Conservation (phyloP, 2,888 invertebrate genomes). For the Aricia artaxerxes region DNA sequence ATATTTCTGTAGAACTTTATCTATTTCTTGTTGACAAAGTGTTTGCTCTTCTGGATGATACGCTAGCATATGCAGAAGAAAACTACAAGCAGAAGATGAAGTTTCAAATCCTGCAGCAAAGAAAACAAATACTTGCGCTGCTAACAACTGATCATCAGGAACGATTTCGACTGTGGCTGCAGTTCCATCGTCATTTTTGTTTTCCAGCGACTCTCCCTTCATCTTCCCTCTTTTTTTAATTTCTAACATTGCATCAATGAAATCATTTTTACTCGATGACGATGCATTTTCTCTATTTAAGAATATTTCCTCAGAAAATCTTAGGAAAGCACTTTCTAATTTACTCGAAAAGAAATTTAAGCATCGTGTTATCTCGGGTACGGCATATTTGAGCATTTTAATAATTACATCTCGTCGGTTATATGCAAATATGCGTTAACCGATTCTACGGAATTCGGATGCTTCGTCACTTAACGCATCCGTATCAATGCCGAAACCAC, state of each 20-base stretch:
- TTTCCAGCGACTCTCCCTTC: conserved; percentile 59
- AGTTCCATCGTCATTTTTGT: conserved; percentile 54
- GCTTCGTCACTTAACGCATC: conserved; percentile 55
- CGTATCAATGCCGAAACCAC: conserved; percentile 58
- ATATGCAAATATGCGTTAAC: conserved; percentile 31
- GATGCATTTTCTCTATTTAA: conserved; percentile 50
- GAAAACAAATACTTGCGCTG: conserved; percentile 64
- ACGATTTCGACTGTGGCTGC: conserved; percentile 55
- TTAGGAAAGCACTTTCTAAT: conserved; percentile 5
- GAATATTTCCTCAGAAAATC: conserved; percentile 16
- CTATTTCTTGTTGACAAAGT: conserved; percentile 66
- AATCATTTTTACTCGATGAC: conserved; percentile 61
- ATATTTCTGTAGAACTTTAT: conserved; percentile 56
- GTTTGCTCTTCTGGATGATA: conserved; percentile 66
- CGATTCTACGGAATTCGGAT: conserved; percentile 51
- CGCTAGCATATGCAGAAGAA: conserved; percentile 67
- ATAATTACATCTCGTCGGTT: conserved; percentile 12
- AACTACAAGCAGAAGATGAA: conserved; percentile 71
- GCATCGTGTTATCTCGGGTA: conserved; percentile 8
- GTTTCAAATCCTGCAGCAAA: conserved; percentile 55
- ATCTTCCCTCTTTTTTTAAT: conserved; percentile 59
- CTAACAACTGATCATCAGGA: conserved; percentile 57
- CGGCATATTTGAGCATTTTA: not conserved
- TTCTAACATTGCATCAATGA: conserved; percentile 63
- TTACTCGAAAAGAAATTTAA: conserved; percentile 6